Percentiles rank a stretch among this genome's conserved stretches.
Evolutionary conservation across 2,113 vertebrate species (phyloP).

Genomic region (Nycticebus coucang): DNA sequence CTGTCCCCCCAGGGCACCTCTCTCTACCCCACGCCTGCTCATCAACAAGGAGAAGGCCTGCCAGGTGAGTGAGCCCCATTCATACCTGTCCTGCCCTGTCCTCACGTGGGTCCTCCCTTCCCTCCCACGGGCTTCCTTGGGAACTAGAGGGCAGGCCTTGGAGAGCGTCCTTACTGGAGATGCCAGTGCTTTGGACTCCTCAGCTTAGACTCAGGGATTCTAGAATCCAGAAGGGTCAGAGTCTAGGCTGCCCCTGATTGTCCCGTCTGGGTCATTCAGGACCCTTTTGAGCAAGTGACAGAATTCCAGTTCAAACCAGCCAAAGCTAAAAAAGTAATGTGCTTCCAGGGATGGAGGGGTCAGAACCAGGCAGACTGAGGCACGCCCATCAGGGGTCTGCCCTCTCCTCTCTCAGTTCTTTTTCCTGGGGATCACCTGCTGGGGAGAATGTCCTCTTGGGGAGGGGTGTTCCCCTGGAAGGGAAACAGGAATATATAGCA

Average conservation of each 20-base stretch:
- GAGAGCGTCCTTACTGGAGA: neutral
- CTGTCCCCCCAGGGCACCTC: constrained; percentile 86
- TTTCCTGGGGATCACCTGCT: neutral
- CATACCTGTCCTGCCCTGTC: fast-evolving
- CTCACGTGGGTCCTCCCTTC: neutral
- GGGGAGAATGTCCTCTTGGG: neutral
- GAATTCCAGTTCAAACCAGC: neutral
- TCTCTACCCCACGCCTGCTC: constrained; percentile 91
- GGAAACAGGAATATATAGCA: fast-evolving
- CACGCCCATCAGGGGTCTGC: fast-evolving
- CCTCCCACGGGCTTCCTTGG: neutral
- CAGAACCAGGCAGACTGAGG: neutral
- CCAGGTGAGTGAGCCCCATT: constrained; percentile 83
- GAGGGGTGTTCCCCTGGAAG: neutral
- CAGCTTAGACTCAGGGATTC: neutral
- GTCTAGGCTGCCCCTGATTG: neutral
- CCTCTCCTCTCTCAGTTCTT: too few relatives aligned
- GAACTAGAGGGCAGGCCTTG: too few relatives aligned
- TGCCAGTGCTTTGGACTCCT: neutral
- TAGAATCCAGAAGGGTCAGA: neutral
- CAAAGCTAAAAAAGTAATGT: neutral
- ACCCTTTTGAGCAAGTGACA: neutral
- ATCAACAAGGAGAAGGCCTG: constrained; percentile 96
- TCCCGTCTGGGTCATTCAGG: neutral
- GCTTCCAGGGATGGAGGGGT: neutral